Conservation (phyloP, 2,113 vertebrate genomes). For the Sceloporus tristichus region DNA sequence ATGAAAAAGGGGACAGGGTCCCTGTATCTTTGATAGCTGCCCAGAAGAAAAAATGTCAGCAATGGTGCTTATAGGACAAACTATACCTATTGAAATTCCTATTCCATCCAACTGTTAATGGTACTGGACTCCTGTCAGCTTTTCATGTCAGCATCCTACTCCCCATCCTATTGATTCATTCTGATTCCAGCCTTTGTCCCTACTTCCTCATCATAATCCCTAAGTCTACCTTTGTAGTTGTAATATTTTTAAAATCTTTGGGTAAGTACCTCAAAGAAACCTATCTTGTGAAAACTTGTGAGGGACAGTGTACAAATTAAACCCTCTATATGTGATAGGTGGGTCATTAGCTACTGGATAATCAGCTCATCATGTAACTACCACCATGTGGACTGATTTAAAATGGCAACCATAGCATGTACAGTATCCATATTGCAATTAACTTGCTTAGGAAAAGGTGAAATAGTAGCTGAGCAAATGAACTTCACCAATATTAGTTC, state of each 20-base stretch:
- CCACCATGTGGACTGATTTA: background rate
- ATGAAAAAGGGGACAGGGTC: no score
- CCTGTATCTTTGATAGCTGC: no score
- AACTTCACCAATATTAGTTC: background rate
- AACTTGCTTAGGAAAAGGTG: background rate
- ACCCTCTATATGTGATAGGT: background rate
- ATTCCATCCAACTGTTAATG: no score
- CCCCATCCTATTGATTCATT: background rate
- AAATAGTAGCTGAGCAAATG: background rate
- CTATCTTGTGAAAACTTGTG: background rate
- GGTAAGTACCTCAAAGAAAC: background rate
- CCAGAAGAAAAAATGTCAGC: no score
- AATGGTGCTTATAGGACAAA: no score
- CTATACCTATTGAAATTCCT: no score
- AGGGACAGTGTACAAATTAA: background rate
- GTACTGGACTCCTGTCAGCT: no score
- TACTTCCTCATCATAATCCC: background rate
- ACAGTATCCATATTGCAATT: background rate
- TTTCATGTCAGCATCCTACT: no score
- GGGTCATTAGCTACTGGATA: no score
- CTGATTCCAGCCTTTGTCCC: background rate
- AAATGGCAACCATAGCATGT: background rate
- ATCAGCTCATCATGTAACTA: background rate
- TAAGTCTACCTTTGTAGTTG: background rate
- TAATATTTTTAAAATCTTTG: background rate